These are phyloP conservation scores for Silurus aristotelis DNA, from an alignment of 2,797 vertebrate species.

Conservation along the genomic window DNA sequence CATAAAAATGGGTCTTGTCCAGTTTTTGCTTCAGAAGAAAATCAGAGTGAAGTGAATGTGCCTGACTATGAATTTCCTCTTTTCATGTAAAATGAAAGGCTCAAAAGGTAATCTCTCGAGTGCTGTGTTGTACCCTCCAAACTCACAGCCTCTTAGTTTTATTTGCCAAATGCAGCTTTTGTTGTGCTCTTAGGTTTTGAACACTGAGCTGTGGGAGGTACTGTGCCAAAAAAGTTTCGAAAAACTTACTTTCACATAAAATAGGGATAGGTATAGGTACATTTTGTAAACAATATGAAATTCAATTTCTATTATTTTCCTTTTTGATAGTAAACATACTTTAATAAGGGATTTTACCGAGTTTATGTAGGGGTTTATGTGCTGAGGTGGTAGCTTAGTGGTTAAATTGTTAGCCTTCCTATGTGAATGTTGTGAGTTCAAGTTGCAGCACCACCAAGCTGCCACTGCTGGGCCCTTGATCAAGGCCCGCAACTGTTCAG, in stretches of 20 bases:
- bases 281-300: background rate
- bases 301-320: background rate
- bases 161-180: background rate
- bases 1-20: slow-evolving; percentile 11
- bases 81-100: slow-evolving; percentile 65
- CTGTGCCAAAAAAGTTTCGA: background rate
- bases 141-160: slow-evolving; percentile 51
- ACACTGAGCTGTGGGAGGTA: too few relatives aligned
- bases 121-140: slow-evolving; percentile 39
- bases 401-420: too few relatives aligned
- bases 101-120: slow-evolving; percentile 63
- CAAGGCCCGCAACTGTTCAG: too few relatives aligned
- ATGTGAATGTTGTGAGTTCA: too few relatives aligned
- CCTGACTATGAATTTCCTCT: slow-evolving; percentile 60
- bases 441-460: too few relatives aligned
- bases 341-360: background rate
- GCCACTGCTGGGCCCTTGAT: too few relatives aligned
- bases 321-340: background rate
- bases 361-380: background rate
- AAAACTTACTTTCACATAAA: background rate
- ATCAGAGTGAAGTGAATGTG: slow-evolving; percentile 62
- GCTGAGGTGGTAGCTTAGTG: too few relatives aligned
- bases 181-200: background rate
- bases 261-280: background rate
- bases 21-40: slow-evolving; percentile 62